Conservation (phyloP, 2,797 vertebrate genomes). For the Psittacula derbiana region DNA sequence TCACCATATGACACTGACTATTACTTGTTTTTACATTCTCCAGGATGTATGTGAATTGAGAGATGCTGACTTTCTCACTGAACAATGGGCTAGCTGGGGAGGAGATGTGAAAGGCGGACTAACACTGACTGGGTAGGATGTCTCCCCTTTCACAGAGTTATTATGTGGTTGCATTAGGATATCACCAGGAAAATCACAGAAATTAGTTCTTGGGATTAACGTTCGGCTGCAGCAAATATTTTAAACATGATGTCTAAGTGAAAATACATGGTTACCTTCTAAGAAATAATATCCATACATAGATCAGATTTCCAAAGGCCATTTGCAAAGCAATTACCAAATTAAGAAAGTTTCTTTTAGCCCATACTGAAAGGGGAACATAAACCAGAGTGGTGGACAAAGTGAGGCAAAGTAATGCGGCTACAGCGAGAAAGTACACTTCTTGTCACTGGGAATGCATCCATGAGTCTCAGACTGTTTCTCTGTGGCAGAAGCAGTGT, state of each 20-base stretch:
- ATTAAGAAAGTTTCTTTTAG: conserved; percentile 25
- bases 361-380: neutral
- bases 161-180: conserved; percentile 33
- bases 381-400: neutral
- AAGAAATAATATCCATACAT: conserved; percentile 4
- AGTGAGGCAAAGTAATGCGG: fast-evolving
- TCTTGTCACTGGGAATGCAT: neutral
- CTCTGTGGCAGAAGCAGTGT: neutral
- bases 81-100: neutral
- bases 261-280: conserved; percentile 21
- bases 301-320: conserved; percentile 15
- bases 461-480: neutral
- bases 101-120: neutral
- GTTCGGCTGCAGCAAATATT: neutral
- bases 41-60: neutral
- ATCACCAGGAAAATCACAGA: conserved; percentile 25
- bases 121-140: neutral
- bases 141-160: neutral
- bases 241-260: neutral
- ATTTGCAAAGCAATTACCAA: neutral
- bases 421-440: fast-evolving
- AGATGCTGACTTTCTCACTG: neutral
- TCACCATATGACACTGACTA: conserved; percentile 26
- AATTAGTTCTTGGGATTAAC: neutral
- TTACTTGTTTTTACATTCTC: conserved; percentile 39